Evolutionary conservation across 1,140 invertebrate genomes (phyloP).

Genomic region (Venustaconcha ellipsiformis): DNA sequence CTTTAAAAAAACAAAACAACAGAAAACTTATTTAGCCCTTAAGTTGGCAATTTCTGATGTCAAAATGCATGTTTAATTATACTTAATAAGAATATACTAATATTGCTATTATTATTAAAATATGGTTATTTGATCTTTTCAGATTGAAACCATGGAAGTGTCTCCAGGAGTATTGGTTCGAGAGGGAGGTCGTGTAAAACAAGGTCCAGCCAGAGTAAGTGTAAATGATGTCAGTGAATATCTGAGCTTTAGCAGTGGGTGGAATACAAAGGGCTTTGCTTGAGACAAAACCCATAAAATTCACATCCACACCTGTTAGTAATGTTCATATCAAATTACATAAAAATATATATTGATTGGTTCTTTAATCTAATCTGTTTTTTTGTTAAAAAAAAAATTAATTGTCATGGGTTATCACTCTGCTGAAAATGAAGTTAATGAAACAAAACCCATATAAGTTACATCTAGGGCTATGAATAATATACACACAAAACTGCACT

Average conservation of each 20-base stretch:
- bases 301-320: no score
- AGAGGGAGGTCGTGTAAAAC: constrained; percentile 60
- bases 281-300: background rate
- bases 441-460: no score
- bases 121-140: constrained; percentile 10
- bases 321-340: background rate
- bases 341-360: background rate
- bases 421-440: no score
- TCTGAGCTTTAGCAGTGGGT: background rate
- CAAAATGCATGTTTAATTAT: background rate
- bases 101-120: background rate
- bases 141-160: constrained; percentile 66
- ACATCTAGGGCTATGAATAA: background rate
- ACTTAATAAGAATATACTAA: background rate
- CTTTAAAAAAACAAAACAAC: background rate
- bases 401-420: background rate
- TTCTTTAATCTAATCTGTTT: background rate
- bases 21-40: background rate
- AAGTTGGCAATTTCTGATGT: background rate
- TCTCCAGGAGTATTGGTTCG: constrained; percentile 59
- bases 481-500: no score
- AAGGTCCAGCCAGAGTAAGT: constrained; percentile 61
- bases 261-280: background rate
- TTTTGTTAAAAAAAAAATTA: background rate
- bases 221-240: background rate